Conservation (phyloP, 2,113 vertebrate species). For the Coturnix japonica region DNA sequence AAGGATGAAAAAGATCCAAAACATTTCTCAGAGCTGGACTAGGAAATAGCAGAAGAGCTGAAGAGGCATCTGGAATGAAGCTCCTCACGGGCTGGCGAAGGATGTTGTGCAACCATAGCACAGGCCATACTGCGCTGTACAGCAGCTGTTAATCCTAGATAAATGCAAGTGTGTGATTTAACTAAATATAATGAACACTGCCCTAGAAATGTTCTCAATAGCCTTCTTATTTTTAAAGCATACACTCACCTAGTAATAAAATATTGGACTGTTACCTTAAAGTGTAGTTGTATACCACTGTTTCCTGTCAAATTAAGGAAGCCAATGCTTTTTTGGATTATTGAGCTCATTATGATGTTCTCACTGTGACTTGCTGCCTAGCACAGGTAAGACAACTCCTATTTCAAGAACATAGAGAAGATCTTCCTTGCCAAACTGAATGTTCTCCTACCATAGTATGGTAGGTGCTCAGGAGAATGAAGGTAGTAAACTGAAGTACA, state of each 20-base stretch:
- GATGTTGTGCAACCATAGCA: not conserved
- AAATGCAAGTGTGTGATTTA: not conserved
- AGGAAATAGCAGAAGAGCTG: slow-evolving; percentile 69
- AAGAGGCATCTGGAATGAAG: not conserved
- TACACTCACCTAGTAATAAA: not conserved
- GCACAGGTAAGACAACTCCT: not conserved
- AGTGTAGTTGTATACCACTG: not conserved
- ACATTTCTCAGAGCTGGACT: slow-evolving; percentile 86
- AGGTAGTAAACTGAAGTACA: not conserved
- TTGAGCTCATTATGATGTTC: not conserved
- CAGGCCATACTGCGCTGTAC: not conserved
- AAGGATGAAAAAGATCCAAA: slow-evolving; percentile 88
- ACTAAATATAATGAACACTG: not conserved
- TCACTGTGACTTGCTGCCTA: not conserved
- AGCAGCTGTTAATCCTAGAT: not conserved
- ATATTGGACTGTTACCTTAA: not conserved
- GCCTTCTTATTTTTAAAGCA: not conserved
- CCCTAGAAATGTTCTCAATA: not conserved
- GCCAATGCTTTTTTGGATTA: not conserved
- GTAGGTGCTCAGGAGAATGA: not conserved
- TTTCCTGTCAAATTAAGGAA: not conserved
- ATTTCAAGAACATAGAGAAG: not conserved
- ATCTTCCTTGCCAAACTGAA: not conserved
- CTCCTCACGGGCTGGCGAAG: not conserved
- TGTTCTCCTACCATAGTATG: not conserved